A percentile compares a stretch with the other conserved stretches of the same genome.
These are phyloP conservation scores for Drosophila nigromelanica DNA, from an alignment of 1,140 invertebrate genomes.

Conservation along the genomic window DNA sequence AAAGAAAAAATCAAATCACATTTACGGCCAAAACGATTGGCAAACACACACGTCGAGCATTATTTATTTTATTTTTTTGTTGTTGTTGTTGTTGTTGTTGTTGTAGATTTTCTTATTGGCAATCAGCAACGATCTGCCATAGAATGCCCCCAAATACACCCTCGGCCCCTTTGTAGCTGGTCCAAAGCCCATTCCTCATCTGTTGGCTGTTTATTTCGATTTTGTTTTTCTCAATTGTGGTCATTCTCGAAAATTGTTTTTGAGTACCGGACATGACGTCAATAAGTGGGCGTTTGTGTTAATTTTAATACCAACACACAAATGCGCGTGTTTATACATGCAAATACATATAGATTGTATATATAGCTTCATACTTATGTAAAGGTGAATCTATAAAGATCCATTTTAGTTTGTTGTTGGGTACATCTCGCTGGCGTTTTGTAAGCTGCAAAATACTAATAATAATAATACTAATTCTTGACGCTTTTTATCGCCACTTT, in stretches of 20 bases:
- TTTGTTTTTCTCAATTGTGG: slow-evolving; percentile 82
- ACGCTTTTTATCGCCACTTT: slow-evolving; percentile 56
- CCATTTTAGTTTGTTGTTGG: slow-evolving; percentile 24
- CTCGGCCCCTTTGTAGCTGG: neutral
- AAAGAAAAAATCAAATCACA: slow-evolving; percentile 51
- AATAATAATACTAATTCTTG: slow-evolving; percentile 70
- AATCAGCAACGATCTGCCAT: slow-evolving; percentile 46
- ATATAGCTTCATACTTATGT: slow-evolving; percentile 23
- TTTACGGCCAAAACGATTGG: slow-evolving; percentile 42
- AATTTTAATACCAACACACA: slow-evolving; percentile 66
- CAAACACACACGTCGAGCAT: slow-evolving; percentile 32
- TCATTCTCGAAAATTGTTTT: slow-evolving; percentile 82
- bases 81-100: neutral
- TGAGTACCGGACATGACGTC: slow-evolving; percentile 82
- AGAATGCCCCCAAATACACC: neutral
- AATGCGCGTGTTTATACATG: slow-evolving; percentile 13
- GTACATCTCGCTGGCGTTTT: slow-evolving; percentile 27
- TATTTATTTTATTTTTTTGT: neutral
- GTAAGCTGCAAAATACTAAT: slow-evolving; percentile 52
- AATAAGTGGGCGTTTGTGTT: slow-evolving; percentile 82
- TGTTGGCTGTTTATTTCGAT: slow-evolving; percentile 71
- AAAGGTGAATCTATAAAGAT: slow-evolving; percentile 38
- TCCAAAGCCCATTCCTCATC: slow-evolving; percentile 28
- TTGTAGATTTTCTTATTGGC: slow-evolving; percentile 62
- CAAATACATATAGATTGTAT: neutral